A percentile compares a stretch with the other conserved stretches of the same genome.
These are phyloP conservation scores for Plebejus argus DNA, from an alignment of 2,888 invertebrate genomes.

Conservation along the genomic window DNA sequence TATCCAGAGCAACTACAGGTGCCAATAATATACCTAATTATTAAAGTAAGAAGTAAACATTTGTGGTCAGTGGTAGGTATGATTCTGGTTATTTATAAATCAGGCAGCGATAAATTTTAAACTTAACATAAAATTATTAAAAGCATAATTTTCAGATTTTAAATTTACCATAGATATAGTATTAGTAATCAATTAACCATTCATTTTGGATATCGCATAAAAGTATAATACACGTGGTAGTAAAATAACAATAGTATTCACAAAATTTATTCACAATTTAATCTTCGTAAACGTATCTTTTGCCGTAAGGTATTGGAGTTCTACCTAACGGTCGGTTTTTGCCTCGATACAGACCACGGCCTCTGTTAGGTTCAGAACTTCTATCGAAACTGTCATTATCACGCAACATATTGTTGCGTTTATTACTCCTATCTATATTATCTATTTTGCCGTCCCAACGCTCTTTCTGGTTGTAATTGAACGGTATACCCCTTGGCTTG, in stretches of 20 bases:
- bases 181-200: no score
- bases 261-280: constrained; percentile 25
- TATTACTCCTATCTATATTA: neutral
- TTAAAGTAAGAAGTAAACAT: no score
- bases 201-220: no score
- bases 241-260: neutral
- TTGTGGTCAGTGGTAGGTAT: no score
- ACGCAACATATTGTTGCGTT: neutral
- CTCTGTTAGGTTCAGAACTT: neutral
- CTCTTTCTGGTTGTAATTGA: neutral
- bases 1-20: no score
- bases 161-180: no score
- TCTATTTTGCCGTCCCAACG: neutral
- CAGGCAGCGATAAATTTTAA: no score
- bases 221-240: neutral
- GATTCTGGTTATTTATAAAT: no score
- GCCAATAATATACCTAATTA: no score
- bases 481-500: neutral
- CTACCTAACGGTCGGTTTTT: constrained; percentile 32
- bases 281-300: constrained; percentile 40
- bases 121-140: no score
- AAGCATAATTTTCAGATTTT: no score
- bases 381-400: neutral
- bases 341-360: neutral
- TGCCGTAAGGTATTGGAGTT: constrained; percentile 40